Conservation (phyloP, 2,888 invertebrate species). For the Cecidostiba fungosa region DNA sequence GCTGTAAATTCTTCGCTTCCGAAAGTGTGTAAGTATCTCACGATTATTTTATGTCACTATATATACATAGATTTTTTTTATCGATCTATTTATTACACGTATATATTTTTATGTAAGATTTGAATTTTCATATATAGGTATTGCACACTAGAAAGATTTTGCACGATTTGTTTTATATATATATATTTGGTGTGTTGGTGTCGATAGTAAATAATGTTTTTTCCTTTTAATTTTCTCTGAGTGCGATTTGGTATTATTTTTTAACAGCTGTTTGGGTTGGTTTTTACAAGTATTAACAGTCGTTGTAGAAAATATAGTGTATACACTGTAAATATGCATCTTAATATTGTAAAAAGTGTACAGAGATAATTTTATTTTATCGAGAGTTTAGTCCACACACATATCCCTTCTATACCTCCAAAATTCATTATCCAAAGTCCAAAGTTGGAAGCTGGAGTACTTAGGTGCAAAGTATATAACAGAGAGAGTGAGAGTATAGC, state of each 20-base stretch:
- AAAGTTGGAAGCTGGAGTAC: neutral
- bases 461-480: neutral
- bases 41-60: neutral
- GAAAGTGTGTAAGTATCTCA: neutral
- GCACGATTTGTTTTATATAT: conserved; percentile 34
- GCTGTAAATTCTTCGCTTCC: neutral
- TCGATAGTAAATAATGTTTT: conserved; percentile 9
- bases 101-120: neutral
- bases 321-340: neutral
- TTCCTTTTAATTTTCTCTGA: no score
- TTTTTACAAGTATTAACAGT: neutral
- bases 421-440: no score
- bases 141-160: conserved; percentile 37
- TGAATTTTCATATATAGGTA: neutral
- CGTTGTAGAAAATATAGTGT: neutral
- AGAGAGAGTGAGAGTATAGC: conserved; percentile 6
- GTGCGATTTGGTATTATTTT: no score
- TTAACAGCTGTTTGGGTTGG: no score
- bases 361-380: no score
- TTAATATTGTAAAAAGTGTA: no score
- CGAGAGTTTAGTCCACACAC: no score
- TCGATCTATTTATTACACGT: neutral
- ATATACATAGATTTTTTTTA: neutral
- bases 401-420: no score
- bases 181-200: neutral